A percentile compares a stretch with the other conserved stretches of the same genome.
Conservation (phyloP, 2,888 invertebrate genomes). For the Copidosoma aretas region DNA sequence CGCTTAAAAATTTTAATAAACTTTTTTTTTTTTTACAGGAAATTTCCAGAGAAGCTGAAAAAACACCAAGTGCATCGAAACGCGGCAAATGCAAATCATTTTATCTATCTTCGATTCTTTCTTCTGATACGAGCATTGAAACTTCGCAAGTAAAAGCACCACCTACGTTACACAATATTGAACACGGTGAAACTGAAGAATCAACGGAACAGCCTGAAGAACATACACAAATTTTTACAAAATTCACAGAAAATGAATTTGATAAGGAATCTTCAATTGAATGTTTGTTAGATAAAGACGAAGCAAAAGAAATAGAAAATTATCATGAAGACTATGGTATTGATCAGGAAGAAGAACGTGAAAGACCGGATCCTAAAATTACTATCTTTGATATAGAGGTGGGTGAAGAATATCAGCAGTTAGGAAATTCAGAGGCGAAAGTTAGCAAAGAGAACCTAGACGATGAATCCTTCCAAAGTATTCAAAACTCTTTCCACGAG, state of each 20-base stretch:
- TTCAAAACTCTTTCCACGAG: constrained; percentile 38
- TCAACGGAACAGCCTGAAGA: constrained; percentile 30
- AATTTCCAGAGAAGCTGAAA: constrained; percentile 13
- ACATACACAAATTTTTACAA: constrained; percentile 25
- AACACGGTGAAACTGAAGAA: constrained; percentile 7
- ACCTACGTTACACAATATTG: background rate
- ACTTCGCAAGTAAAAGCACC: constrained; percentile 17
- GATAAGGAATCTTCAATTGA: constrained; percentile 13
- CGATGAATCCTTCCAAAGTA: constrained; percentile 43
- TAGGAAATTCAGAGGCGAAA: background rate
- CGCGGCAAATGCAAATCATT: constrained; percentile 15
- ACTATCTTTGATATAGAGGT: background rate
- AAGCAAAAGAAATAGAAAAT: constrained; percentile 29
- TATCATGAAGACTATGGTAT: background rate
- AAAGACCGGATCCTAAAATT: background rate
- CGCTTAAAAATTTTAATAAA: background rate
- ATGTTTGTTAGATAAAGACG: constrained; percentile 14
- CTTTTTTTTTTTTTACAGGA: constrained; percentile 13
- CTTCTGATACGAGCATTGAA: constrained; percentile 49
- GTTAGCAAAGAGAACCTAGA: background rate
- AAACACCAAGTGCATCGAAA: background rate
- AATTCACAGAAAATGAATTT: constrained; percentile 5
- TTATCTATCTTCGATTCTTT: constrained; percentile 45
- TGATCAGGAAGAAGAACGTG: background rate
- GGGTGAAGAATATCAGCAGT: background rate